Conservation (phyloP, 2,113 vertebrate genomes). For the Cynopterus brachyotis region DNA sequence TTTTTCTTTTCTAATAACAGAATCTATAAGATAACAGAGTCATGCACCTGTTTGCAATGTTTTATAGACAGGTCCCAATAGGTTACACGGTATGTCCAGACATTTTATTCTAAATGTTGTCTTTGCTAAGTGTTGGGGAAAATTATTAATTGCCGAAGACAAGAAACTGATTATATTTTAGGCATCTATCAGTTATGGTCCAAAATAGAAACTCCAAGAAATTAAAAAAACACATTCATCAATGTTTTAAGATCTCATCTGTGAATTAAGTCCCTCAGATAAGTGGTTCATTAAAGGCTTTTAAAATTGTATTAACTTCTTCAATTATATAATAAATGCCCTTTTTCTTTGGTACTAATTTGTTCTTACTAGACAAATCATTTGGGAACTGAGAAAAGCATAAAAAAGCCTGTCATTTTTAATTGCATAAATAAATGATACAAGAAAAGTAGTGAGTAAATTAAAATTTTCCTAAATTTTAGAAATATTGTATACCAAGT, state of each 20-base stretch:
- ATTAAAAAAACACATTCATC: background rate
- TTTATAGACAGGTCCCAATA: background rate
- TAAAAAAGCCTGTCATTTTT: slow-evolving; percentile 40
- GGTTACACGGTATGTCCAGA: background rate
- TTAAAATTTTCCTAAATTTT: slow-evolving; percentile 36
- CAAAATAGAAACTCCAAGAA: background rate
- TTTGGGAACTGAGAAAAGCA: slow-evolving; percentile 39
- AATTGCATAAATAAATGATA: slow-evolving; percentile 21
- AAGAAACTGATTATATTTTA: background rate
- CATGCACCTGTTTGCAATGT: background rate
- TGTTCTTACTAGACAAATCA: slow-evolving; percentile 38
- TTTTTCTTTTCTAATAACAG: slow-evolving; percentile 17
- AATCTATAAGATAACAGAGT: background rate
- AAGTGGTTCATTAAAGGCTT: background rate
- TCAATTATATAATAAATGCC: slow-evolving; percentile 20
- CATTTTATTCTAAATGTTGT: background rate
- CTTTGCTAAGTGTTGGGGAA: background rate
- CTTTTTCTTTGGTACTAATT: slow-evolving; percentile 15
- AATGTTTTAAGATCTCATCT: slow-evolving; percentile 1
- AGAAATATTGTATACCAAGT: background rate
- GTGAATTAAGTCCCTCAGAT: background rate
- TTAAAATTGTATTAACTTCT: slow-evolving; percentile 19
- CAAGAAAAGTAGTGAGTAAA: background rate
- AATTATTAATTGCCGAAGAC: background rate
- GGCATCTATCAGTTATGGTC: background rate